Evolutionary conservation across 2,113 vertebrate genomes (phyloP).

Genomic region (Cettia cetti): DNA sequence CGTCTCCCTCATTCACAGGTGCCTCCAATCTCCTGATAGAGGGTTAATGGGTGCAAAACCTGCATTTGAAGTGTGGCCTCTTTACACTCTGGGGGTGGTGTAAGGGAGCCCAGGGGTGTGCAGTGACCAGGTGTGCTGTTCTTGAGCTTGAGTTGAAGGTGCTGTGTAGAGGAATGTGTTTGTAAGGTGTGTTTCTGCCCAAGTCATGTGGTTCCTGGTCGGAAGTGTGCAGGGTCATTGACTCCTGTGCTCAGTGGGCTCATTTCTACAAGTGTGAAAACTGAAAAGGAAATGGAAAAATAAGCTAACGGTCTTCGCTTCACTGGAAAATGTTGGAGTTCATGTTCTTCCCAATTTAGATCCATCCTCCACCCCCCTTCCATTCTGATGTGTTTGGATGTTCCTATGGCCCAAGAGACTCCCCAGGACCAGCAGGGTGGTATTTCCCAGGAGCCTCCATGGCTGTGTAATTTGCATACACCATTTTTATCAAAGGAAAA

Average conservation of each 20-base stretch:
- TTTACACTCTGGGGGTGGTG: not conserved
- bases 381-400: slow-evolving; percentile 22
- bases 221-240: not conserved
- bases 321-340: not conserved
- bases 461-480: slow-evolving; percentile 45
- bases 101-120: not conserved
- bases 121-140: not conserved
- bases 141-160: not conserved
- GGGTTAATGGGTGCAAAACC: not conserved
- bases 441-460: slow-evolving; percentile 7
- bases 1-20: not conserved
- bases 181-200: not conserved
- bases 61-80: not conserved
- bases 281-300: not conserved
- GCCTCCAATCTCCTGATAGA: not conserved
- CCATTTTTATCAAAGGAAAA: slow-evolving; percentile 58
- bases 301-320: not conserved
- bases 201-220: not conserved
- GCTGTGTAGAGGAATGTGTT: not conserved
- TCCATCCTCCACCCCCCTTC: not conserved
- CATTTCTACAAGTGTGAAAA: not conserved
- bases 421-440: slow-evolving; percentile 35
- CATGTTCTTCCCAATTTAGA: not conserved
- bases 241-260: not conserved
- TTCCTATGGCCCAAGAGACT: not conserved